phyloP scores from a whole-genome alignment of 2,797 vertebrate species.

The Dendrocincla fuliginosa region DNA sequence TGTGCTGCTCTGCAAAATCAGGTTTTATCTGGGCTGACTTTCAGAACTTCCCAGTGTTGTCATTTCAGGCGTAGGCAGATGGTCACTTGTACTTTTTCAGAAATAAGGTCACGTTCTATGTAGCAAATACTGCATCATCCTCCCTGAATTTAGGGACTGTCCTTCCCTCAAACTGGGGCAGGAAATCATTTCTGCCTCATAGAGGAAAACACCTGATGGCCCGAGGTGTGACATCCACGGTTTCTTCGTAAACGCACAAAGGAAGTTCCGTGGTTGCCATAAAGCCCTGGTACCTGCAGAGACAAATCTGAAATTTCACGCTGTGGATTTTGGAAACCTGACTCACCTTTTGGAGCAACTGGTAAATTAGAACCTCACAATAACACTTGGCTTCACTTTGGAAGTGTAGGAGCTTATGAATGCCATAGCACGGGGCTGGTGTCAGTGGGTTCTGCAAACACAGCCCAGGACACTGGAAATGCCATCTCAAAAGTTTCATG shows the following conservation, averaged over 20 bases:
- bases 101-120: background rate
- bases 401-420: background rate
- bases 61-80: background rate
- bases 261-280: background rate
- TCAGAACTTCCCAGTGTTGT: background rate
- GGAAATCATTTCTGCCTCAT: background rate
- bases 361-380: background rate
- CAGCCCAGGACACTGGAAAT: background rate
- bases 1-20: background rate
- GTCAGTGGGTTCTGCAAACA: background rate
- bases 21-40: background rate
- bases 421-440: background rate
- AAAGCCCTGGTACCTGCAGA: background rate
- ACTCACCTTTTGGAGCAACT: background rate
- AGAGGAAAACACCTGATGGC: background rate
- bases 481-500: background rate
- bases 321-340: background rate
- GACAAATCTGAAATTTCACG: background rate
- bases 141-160: background rate
- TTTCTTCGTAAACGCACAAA: background rate
- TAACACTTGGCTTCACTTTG: background rate
- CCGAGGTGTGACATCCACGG: rapidly evolving
- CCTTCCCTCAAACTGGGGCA: rapidly evolving
- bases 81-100: background rate
- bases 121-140: background rate